phyloP scores from a whole-genome alignment of 2,113 vertebrate genomes.

The Ceyx melanurus region DNA sequence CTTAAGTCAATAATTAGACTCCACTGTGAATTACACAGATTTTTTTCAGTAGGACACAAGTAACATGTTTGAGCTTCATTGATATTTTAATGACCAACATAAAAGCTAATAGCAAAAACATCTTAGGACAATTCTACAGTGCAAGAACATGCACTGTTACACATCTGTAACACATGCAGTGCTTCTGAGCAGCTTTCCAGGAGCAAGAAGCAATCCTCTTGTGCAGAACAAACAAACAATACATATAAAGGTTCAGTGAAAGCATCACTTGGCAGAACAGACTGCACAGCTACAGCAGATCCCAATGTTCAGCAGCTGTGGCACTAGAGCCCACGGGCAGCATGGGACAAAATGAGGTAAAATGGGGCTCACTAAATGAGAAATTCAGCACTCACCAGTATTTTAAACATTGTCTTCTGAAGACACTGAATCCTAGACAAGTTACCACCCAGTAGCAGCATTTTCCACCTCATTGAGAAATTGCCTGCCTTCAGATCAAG shows the following conservation, averaged over 20 bases:
- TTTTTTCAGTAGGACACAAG: background rate
- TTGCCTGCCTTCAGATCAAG: background rate
- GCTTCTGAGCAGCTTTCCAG: background rate
- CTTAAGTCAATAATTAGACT: background rate
- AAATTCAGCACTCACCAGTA: background rate
- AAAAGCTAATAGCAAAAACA: background rate
- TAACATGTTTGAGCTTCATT: background rate
- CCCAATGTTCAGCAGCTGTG: background rate
- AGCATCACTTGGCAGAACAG: background rate
- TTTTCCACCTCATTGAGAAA: background rate
- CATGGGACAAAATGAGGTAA: background rate
- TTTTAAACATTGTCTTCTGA: background rate
- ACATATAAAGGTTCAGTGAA: background rate
- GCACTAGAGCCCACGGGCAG: accelerated
- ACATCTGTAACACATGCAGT: background rate
- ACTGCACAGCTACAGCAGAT: background rate
- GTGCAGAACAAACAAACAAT: background rate
- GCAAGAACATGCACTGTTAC: accelerated
- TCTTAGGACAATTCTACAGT: background rate
- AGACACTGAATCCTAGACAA: background rate
- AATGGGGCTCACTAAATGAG: background rate
- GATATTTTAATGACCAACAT: background rate
- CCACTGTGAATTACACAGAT: background rate
- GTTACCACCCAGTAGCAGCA: background rate
- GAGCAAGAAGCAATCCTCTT: background rate